These are phyloP conservation scores for Cyanoderma ruficeps DNA, from an alignment of 2,113 vertebrate species.

Conservation along the genomic window DNA sequence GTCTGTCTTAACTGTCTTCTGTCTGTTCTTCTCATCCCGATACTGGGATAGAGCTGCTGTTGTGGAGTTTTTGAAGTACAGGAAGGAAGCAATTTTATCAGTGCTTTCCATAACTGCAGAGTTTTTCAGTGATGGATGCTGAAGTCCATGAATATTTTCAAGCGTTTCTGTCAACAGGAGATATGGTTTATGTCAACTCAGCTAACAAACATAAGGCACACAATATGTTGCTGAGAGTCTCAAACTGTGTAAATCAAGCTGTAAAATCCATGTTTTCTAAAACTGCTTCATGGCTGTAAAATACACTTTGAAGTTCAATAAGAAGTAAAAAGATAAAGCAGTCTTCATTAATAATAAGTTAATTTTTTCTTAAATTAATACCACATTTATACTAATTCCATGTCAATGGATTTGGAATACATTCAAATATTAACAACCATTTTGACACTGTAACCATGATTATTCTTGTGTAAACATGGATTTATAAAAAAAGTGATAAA, in stretches of 20 bases:
- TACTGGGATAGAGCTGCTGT: not conserved
- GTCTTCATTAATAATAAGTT: not conserved
- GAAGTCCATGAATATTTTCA: conserved; percentile 58
- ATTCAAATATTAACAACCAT: not conserved
- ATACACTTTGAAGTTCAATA: not conserved
- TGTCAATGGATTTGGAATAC: not conserved
- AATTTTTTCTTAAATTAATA: not conserved
- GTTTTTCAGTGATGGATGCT: conserved; percentile 45
- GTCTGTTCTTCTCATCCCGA: not conserved
- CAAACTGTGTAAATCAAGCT: not conserved
- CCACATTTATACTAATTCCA: not conserved
- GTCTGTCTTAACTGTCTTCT: not conserved
- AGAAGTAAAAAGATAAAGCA: not conserved
- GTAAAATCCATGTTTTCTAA: not conserved
- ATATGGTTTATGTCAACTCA: conserved; percentile 63
- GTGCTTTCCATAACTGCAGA: conserved; percentile 24
- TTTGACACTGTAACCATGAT: not conserved
- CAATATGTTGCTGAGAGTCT: conserved; percentile 38
- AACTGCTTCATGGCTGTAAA: not conserved
- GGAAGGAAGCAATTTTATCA: conserved; percentile 66
- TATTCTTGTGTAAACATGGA: not conserved
- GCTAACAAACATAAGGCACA: conserved; percentile 61
- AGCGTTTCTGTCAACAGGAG: conserved; percentile 37
- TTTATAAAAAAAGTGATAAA: not conserved
- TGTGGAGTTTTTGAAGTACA: conserved; percentile 39